Conservation (phyloP, 2,888 invertebrate species). For the Gari tellinella region DNA sequence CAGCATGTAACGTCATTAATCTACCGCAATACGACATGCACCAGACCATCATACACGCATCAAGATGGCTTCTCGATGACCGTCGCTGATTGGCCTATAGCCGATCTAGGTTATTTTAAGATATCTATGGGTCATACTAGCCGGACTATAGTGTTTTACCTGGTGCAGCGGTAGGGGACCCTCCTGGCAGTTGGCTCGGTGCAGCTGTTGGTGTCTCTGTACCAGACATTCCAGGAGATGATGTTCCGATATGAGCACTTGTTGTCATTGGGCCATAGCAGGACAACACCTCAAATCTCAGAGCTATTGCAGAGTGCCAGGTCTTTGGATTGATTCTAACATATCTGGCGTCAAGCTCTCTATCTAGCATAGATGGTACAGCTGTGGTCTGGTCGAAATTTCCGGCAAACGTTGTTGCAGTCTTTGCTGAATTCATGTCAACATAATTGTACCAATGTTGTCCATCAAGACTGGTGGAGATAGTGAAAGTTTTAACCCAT, state of each 20-base stretch:
- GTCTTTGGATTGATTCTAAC: slow-evolving; percentile 71
- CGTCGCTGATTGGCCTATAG: too few species aligned
- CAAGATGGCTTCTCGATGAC: too few species aligned
- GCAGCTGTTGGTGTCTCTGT: slow-evolving; percentile 38
- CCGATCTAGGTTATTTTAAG: too few species aligned
- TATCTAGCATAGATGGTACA: slow-evolving; percentile 64
- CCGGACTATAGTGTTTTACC: too few species aligned
- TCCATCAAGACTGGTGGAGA: slow-evolving; percentile 72
- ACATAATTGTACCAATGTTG: slow-evolving; percentile 59
- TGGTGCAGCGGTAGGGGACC: slow-evolving; percentile 50
- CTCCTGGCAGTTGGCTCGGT: slow-evolving; percentile 19
- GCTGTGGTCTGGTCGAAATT: slow-evolving; percentile 64
- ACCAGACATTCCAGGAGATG: slow-evolving; percentile 12
- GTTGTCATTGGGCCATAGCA: slow-evolving; percentile 57
- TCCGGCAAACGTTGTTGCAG: slow-evolving; percentile 61
- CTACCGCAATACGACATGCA: too few species aligned
- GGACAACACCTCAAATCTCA: slow-evolving; percentile 73
- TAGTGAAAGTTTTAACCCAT: slow-evolving; percentile 67
- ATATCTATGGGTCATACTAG: too few species aligned
- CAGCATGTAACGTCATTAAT: too few species aligned
- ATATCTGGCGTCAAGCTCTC: slow-evolving; percentile 67
- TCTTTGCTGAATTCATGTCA: slow-evolving; percentile 47
- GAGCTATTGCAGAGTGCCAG: slow-evolving; percentile 68
- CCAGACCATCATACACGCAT: too few species aligned
- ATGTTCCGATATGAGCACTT: slow-evolving; percentile 1